Evolutionary conservation across 1,140 invertebrate genomes (phyloP).

Genomic region (Drosophila melanica): DNA sequence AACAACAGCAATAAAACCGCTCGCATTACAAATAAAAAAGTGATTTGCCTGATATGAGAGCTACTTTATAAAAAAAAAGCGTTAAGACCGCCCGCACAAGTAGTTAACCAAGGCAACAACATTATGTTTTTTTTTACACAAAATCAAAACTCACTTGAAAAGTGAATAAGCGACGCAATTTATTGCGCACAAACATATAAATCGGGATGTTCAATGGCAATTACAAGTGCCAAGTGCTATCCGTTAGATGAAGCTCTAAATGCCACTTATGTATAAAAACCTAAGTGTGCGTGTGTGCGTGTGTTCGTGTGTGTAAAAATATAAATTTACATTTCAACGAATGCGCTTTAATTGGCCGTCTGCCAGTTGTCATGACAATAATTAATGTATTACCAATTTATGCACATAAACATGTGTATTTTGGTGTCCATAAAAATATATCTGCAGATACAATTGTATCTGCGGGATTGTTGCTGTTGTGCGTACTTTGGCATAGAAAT

Average conservation of each 20-base stretch:
- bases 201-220: constrained; percentile 43
- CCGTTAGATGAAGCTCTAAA: constrained; percentile 8
- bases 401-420: constrained; percentile 60
- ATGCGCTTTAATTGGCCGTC: constrained; percentile 74
- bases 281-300: neutral
- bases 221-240: constrained; percentile 58
- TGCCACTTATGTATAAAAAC: constrained; percentile 10
- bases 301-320: constrained; percentile 3
- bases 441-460: constrained; percentile 15
- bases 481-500: constrained; percentile 70
- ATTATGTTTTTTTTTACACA: neutral
- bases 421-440: neutral
- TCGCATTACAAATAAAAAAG: neutral
- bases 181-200: constrained; percentile 16
- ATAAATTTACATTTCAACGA: constrained; percentile 65
- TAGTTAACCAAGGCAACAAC: constrained; percentile 27
- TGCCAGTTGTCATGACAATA: constrained; percentile 80
- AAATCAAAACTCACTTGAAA: constrained; percentile 54
- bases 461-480: constrained; percentile 22
- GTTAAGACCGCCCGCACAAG: neutral
- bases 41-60: constrained; percentile 13
- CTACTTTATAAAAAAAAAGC: constrained; percentile 15
- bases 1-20: neutral
- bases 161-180: constrained; percentile 37
- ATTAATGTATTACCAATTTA: constrained; percentile 76